Conservation (phyloP, 2,113 vertebrate species). For the Bos indicus region DNA sequence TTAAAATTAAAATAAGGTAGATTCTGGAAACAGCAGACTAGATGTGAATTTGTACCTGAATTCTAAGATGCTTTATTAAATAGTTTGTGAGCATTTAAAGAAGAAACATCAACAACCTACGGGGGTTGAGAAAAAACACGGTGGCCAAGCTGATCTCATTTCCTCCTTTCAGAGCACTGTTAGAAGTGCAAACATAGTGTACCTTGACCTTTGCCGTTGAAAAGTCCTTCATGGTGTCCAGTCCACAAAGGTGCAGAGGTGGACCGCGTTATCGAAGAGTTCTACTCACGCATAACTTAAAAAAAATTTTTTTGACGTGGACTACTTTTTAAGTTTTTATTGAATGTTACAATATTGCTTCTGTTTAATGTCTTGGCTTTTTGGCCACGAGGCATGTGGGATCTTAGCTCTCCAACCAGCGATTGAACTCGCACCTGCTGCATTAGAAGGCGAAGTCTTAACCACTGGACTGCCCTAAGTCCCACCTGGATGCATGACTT, state of each 20-base stretch:
- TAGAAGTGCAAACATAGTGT: neutral
- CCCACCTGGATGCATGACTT: neutral
- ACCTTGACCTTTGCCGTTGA: neutral
- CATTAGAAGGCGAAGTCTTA: neutral
- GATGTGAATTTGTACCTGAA: neutral
- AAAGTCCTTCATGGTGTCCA: neutral
- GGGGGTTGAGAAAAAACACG: neutral
- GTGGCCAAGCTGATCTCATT: neutral
- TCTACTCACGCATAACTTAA: neutral
- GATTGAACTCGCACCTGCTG: rapidly evolving
- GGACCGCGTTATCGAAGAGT: rapidly evolving
- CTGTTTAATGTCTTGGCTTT: neutral
- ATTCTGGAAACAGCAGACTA: neutral
- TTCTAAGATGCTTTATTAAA: neutral
- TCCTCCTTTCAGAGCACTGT: neutral
- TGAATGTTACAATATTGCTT: neutral
- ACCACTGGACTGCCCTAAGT: neutral
- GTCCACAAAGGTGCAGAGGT: neutral
- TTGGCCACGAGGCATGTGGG: neutral
- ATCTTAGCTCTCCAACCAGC: neutral
- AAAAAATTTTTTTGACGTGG: neutral
- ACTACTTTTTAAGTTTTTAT: neutral
- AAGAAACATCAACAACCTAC: neutral
- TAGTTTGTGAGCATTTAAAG: neutral
- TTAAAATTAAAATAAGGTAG: neutral